Evolutionary conservation across 2,888 invertebrate genomes (phyloP), one percentile per base, ranked within the genome.

Genomic region (Metellina segmentata): DNA sequence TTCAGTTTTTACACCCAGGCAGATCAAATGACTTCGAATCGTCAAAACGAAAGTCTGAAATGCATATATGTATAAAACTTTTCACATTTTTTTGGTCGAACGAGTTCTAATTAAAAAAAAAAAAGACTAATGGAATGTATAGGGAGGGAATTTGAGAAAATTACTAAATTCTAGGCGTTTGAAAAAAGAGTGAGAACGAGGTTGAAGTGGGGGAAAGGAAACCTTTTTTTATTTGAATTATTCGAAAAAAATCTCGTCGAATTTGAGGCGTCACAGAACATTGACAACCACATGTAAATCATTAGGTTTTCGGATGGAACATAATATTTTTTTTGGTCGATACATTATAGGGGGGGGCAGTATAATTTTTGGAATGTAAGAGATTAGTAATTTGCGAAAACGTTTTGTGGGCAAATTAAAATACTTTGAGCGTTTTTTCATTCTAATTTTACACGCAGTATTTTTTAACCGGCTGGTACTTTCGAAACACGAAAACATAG

Each of bases 21-120:
- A 88, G 61, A 88, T 74, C 71, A 53, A 81, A 81, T 88, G 81
- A 74, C 79, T 88, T 81, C 52, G 34, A 85, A 81, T 81, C 61
- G 74, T 74, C 75, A 81, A 61, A 61, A 61, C 61, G 61, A 61
- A 16, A 61, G 11, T 34, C 34, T 4, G 34, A 8, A 16, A 61
- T 11, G 7, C 61, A 9, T 61, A 61, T 34, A 34, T 34, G 34
- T 34, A 34, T 34, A 34, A 34, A 34, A 34, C 34, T 34, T 34
- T 34, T 34, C 34, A 34, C 34, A 61, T 61, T 61, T 61, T 61
- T 61, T 61, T 61, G 5, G 7, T 5, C 61, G 16, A 11, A 5
- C 61, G 61, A 61, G 61, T 9, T 61, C 61, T 61, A 61, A 61
- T 61, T 61, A 61, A 16, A 61, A 61, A 61, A 61, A 61, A 61